Base-by-base conservation (phyloP, 92 coral and sea anemone species). In the Montipora capitata region DNA sequence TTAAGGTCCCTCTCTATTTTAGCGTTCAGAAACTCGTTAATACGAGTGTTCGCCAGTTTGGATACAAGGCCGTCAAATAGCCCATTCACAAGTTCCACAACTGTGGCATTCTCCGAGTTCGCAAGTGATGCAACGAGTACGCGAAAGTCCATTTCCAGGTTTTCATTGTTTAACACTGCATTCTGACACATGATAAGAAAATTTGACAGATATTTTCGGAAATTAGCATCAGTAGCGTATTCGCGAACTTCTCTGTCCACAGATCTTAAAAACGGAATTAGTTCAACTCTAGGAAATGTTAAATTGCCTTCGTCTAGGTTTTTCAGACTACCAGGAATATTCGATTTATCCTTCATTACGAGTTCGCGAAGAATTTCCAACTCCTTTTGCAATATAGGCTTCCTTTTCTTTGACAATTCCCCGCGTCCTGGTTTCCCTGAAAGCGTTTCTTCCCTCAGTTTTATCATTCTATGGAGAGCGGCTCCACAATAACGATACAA, bases 401-500 rank as follows among this genome's bases (percentile, higher is more conserved):
- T 69, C 52, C 87, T 48, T 39, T 20, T 11, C 7, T 8, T 68
- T 43, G 84, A 41, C 61, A 77, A 57, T 81, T 83, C n/a, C n/a
- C n/a, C n/a, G n/a, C n/a, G n/a, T n/a, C n/a, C n/a, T n/a, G n/a
- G n/a, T n/a, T n/a, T n/a, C n/a, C n/a, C n/a, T n/a, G n/a, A n/a
- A n/a, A n/a, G n/a, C n/a, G n/a, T n/a, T n/a, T n/a, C n/a, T n/a
- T n/a, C n/a, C n/a, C n/a, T n/a, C n/a, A n/a, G n/a, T n/a, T n/a
- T n/a, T n/a, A n/a, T n/a, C n/a, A n/a, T 89, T 14, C 45, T 44
- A 3, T 83, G 72, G 2, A 89, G 80, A 40, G 89, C 81, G 7
- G 85, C 84, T 27, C 89, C 93, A 73, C 89, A 66, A 61, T 70
- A 89, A 2, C 89, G 41, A 59, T 67, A 89, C 62, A 83, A n/a